Percentiles rank a stretch among this genome's conserved stretches.
phyloP scores from a whole-genome alignment of 2,888 invertebrate species.

The Ormyrus rosae region DNA sequence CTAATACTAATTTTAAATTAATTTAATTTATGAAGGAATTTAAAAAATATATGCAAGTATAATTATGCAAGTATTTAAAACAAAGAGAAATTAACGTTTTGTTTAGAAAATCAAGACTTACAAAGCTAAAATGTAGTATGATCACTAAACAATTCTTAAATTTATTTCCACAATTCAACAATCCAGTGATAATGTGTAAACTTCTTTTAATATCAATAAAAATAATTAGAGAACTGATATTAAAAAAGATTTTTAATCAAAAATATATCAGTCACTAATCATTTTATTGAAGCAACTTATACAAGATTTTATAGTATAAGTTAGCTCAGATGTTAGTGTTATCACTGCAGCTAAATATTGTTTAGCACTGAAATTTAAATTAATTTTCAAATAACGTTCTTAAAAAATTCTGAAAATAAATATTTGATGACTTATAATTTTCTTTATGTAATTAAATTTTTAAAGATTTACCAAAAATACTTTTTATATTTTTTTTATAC shows the following conservation, averaged over 20 bases:
- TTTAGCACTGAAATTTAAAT: slow-evolving; percentile 1
- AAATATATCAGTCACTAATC: slow-evolving; percentile 6
- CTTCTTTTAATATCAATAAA: slow-evolving; percentile 26
- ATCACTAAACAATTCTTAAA: slow-evolving; percentile 7
- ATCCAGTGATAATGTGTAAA: slow-evolving; percentile 28
- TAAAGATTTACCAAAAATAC: slow-evolving; percentile 25
- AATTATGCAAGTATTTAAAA: not conserved
- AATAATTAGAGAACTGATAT: slow-evolving; percentile 24
- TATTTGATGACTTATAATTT: slow-evolving; percentile 13
- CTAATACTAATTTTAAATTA: slow-evolving; percentile 7
- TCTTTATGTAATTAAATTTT: slow-evolving; percentile 3
- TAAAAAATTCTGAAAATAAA: too few relatives aligned
- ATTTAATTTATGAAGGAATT: not conserved
- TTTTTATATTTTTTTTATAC: too few relatives aligned
- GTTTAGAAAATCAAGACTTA: too few relatives aligned
- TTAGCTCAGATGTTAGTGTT: slow-evolving; percentile 24
- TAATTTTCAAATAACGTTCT: not conserved
- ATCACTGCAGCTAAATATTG: not conserved
- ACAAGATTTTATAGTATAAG: not conserved
- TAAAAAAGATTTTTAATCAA: slow-evolving; percentile 7
- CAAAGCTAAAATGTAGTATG: too few relatives aligned
- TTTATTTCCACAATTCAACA: slow-evolving; percentile 26
- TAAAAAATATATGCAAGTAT: not conserved
- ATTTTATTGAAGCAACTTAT: slow-evolving; percentile 28
- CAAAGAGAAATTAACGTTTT: not conserved